These are phyloP conservation scores for Takifugu flavidus DNA, from an alignment of 2,113 vertebrate genomes.

Conservation along the genomic window DNA sequence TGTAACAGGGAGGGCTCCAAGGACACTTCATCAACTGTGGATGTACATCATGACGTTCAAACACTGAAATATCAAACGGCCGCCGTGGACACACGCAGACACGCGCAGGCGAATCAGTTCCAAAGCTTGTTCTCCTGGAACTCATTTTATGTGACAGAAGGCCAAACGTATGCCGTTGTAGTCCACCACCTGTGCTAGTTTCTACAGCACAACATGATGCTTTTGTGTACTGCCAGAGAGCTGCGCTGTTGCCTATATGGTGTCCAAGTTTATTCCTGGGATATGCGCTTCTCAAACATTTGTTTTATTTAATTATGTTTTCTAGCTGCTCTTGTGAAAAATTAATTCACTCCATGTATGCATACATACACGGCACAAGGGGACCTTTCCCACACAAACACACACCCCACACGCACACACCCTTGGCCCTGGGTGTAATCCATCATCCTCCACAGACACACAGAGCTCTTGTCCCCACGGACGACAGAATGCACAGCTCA, in stretches of 20 bases:
- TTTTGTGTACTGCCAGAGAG: constrained; percentile 22
- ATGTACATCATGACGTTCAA: too few relatives aligned
- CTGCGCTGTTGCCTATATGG: constrained; percentile 17
- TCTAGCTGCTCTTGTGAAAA: constrained; percentile 42
- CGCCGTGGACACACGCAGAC: not conserved
- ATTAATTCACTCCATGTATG: constrained; percentile 42
- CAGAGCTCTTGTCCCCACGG: constrained; percentile 42
- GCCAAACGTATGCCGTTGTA: constrained; percentile 34
- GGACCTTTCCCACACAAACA: constrained; percentile 13
- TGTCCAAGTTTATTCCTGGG: constrained; percentile 41
- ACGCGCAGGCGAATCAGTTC: constrained; percentile 18
- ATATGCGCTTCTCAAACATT: constrained; percentile 61
- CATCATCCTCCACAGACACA: constrained; percentile 65
- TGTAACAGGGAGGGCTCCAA: too few relatives aligned
- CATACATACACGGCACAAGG: not conserved
- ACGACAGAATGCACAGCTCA: constrained; percentile 62
- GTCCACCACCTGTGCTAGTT: constrained; percentile 46
- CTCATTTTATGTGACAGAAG: constrained; percentile 50
- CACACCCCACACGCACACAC: constrained; percentile 13
- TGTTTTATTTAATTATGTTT: constrained; percentile 67
- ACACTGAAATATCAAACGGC: too few relatives aligned
- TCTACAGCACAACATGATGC: constrained; percentile 29
- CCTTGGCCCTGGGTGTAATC: constrained; percentile 56
- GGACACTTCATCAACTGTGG: too few relatives aligned
- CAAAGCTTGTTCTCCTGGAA: not conserved